Conservation (phyloP, 2,113 vertebrate species). For the Melanerpes aurifrons region DNA sequence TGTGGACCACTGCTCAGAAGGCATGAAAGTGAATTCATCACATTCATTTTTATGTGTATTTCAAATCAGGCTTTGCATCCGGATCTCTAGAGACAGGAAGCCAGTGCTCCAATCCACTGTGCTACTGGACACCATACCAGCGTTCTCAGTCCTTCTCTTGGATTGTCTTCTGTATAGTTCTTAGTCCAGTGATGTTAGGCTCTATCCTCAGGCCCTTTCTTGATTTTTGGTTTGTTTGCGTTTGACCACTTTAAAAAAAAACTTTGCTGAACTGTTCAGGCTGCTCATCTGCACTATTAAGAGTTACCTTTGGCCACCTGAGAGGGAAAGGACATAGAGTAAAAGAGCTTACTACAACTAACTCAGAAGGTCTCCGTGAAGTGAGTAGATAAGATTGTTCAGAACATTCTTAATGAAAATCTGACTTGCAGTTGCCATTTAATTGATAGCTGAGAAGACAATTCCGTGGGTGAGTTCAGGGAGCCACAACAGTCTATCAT, state of each 20-base stretch:
- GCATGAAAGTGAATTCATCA: not conserved
- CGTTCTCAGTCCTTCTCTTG: not conserved
- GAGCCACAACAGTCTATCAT: not conserved
- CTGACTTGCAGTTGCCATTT: not conserved
- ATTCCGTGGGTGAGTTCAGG: not conserved
- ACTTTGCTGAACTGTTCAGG: not conserved
- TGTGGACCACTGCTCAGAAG: not conserved
- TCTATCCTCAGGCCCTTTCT: not conserved
- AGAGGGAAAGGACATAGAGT: not conserved
- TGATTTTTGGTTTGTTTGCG: not conserved
- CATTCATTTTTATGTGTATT: not conserved
- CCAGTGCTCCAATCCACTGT: not conserved
- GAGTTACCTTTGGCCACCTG: not conserved
- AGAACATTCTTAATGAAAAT: not conserved
- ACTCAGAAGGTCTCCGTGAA: not conserved
- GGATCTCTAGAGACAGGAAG: not conserved
- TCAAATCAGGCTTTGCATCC: not conserved
- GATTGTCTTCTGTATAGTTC: not conserved
- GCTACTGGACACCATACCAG: not conserved
- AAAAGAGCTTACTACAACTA: not conserved
- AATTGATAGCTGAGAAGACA: not conserved
- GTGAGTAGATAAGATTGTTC: not conserved
- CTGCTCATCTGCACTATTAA: not conserved
- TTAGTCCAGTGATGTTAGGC: not conserved
- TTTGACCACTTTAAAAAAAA: not conserved